Conservation (phyloP, 2,797 vertebrate genomes). For the Holocentrus rufus region DNA sequence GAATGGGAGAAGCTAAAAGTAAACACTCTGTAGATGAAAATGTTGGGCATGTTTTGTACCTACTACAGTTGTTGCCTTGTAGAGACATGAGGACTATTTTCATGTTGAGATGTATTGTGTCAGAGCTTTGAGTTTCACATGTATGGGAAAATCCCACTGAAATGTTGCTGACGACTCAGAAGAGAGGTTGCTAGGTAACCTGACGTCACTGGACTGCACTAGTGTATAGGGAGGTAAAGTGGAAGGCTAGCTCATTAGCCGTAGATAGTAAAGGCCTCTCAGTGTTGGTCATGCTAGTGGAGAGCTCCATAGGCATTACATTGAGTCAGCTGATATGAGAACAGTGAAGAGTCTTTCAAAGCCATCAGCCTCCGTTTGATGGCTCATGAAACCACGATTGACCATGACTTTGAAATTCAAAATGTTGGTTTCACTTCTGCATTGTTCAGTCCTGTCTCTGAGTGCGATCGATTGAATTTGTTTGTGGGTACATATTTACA, state of each 20-base stretch:
- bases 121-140: constrained; percentile 67
- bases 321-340: constrained; percentile 2
- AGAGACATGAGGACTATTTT: constrained; percentile 32
- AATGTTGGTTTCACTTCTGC: background rate
- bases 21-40: constrained; percentile 15
- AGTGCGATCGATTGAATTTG: background rate
- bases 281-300: constrained; percentile 3
- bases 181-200: constrained; percentile 85
- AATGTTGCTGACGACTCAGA: constrained; percentile 80
- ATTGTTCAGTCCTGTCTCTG: background rate
- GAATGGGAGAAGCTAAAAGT: constrained; percentile 28
- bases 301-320: background rate
- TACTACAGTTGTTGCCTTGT: background rate
- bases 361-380: no score
- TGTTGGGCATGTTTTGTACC: constrained; percentile 11
- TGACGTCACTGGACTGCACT: constrained; percentile 80
- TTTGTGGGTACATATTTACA: no score
- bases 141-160: constrained; percentile 83
- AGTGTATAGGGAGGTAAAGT: constrained; percentile 68
- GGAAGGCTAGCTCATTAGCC: constrained; percentile 68
- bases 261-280: constrained; percentile 36
- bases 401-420: background rate
- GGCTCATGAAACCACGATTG: background rate
- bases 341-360: background rate
- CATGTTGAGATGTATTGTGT: constrained; percentile 49